A percentile compares a stretch with the other conserved stretches of the same genome.
Evolutionary conservation across 2,797 vertebrate genomes (phyloP).

Genomic region (Manis pentadactyla): DNA sequence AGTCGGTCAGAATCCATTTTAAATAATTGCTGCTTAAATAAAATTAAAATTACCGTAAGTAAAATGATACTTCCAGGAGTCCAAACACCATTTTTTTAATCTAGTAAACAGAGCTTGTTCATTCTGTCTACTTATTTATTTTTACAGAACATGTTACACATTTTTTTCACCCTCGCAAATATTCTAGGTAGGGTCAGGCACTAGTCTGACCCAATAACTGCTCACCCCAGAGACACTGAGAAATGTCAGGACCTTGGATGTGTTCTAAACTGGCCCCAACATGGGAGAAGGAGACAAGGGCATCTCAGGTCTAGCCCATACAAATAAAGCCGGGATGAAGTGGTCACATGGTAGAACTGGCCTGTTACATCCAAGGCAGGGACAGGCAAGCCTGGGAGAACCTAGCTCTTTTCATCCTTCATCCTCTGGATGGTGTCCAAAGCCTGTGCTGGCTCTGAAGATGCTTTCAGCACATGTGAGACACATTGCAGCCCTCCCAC

Average conservation of each 20-base stretch:
- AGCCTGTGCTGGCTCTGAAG: background rate
- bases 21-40: background rate
- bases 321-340: background rate
- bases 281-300: background rate
- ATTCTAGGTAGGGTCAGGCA: background rate
- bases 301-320: background rate
- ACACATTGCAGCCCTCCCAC: rapidly evolving
- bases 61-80: background rate
- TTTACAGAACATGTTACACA: background rate
- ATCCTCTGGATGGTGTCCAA: rapidly evolving
- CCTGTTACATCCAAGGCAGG: rapidly evolving
- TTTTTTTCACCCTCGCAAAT: background rate
- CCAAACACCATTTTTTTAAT: background rate
- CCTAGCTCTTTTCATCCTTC: background rate
- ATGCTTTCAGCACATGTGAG: background rate
- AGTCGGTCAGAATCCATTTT: background rate
- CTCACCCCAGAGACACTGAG: background rate
- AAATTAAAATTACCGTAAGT: background rate
- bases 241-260: background rate
- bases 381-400: background rate
- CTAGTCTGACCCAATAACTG: rapidly evolving
- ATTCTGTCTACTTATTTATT: background rate
- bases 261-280: too few relatives aligned
- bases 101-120: background rate
- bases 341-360: rapidly evolving